These are phyloP conservation scores for Prunella himalayana DNA, from an alignment of 2,113 vertebrate genomes.

Conservation along the genomic window DNA sequence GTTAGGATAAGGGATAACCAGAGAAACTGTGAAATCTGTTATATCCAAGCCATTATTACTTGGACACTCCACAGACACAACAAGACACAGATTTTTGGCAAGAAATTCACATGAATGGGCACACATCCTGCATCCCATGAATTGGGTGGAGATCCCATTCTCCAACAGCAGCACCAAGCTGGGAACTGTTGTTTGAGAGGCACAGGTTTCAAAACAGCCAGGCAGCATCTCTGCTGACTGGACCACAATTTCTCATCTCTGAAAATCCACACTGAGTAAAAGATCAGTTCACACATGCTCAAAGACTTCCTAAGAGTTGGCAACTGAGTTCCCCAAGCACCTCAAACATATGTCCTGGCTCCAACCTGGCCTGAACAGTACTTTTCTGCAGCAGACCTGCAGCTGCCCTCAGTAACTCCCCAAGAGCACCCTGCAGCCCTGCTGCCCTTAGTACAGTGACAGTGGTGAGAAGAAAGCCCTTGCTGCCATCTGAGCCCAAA, in stretches of 20 bases:
- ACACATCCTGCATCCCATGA: rapidly evolving
- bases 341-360: background rate
- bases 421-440: background rate
- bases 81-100: background rate
- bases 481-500: background rate
- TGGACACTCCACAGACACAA: background rate
- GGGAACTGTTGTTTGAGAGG: background rate
- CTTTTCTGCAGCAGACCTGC: background rate
- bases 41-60: background rate
- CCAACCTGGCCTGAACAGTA: background rate
- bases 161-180: background rate
- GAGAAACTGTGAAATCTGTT: background rate
- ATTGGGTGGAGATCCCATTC: background rate
- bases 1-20: background rate
- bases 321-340: background rate
- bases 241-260: background rate
- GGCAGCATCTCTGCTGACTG: background rate
- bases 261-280: background rate
- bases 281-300: background rate
- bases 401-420: background rate
- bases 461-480: background rate
- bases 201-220: background rate
- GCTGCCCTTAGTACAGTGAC: background rate
- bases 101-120: rapidly evolving
- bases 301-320: background rate